Base-by-base conservation (phyloP, 2,113 vertebrate species). In the Podarcis raffonei region DNA sequence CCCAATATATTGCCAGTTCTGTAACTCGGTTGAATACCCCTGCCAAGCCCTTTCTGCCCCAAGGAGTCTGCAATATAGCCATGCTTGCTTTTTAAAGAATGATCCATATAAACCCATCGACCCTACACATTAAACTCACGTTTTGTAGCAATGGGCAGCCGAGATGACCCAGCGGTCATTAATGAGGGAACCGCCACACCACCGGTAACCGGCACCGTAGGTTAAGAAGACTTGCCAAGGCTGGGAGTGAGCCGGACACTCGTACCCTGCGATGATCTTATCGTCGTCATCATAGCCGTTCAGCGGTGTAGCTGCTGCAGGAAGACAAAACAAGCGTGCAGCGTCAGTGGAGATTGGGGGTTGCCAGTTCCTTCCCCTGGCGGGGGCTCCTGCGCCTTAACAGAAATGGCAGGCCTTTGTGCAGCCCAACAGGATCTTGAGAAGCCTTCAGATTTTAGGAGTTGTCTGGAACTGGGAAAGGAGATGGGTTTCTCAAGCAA, bases 1-100 rank as follows among this genome's bases (percentile, higher is more conserved):
- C 93, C 96, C 94, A 87, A 20, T 23, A 84, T 8, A 6, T 89
- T 94, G 96, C 94, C 96, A 97, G 92, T 90, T 94, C 91, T 94
- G 86, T 94, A 96, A 91, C 90, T 92, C 89, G 42, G 66, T 94
- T 96, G 96, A 96, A 95, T 92, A 94, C 89, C 79, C 57, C 59
- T 18, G 15, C 27, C 25, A 57, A 57, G 7, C 2, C 25, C 18
- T 4, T 32, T 5, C n/a, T 62, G 57, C 57, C 3, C 57, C 20
- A 22, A 65, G n/a, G n/a, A 81, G n/a, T 48, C n/a, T 62, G 5
- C 20, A 81, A 22, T 12, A 9, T 2, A 13, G 59, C 18, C 30
- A 1, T 5, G 6, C 8, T 32, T 5, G 5, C 18, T 81, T 23
- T n/a, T 15, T n/a, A 57, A 48, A 48, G 39, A 53, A 79, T 20